Evolutionary conservation across 1,140 invertebrate genomes (phyloP), one percentile per base, ranked within the genome.

Genomic region (Antheraea pernyi): DNA sequence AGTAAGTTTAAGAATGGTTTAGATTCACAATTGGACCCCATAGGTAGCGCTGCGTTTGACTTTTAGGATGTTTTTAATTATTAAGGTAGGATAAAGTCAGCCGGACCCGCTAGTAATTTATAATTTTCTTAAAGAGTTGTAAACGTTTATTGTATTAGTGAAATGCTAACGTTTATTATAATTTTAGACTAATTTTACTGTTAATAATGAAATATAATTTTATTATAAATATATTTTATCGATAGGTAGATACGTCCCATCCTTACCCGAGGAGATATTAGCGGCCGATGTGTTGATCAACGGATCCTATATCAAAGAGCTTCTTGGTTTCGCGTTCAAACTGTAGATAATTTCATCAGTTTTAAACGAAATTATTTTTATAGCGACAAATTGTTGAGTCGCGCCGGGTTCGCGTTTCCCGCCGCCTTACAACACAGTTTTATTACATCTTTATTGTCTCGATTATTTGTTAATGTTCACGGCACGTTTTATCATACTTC

Each of bases 281-380:
- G 46, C n/a, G 22, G 59, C 58, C 65, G 65, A 69, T 66, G 72
- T 69, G 72, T 72, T 30, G 59, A 71, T 73, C 68, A 65, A 73
- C 75, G 68, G 59, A 63, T 61, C 60, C 39, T 75, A 61, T 36
- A 66, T 69, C 71, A 69, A 64, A 42, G 64, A 30, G 59, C 30
- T 42, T n/a, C 70, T 73, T 22, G 19, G 22, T 36, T 22, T 36
- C 16, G 19, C 59, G 19, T n/a, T 5, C 11, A 11, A n/a, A 46
- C 19, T 73, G 62, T 74, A 75, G 78, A 81, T 79, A 79, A 81
- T 81, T 78, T 73, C 69, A 72, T 74, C 66, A 69, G 59, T 73
- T 36, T 76, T 67, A 74, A 73, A 77, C 75, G 72, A 69, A 73
- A 79, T 77, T 72, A 72, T 66, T 72, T 74, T 73, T 77, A 80